These are phyloP conservation scores for Crotalus tigris DNA, from an alignment of 2,113 vertebrate genomes.

Conservation along the genomic window DNA sequence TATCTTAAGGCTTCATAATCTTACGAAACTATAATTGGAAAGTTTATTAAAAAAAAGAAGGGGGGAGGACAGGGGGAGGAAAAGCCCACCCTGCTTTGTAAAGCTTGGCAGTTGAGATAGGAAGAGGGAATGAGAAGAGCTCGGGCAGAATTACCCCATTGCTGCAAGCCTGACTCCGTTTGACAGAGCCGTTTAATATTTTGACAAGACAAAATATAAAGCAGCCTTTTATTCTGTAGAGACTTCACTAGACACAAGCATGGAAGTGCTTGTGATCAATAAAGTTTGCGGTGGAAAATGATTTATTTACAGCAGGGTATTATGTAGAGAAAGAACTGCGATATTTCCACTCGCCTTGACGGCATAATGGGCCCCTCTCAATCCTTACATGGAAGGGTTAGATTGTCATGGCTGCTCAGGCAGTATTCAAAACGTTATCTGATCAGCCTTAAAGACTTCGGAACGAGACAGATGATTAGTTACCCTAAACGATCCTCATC, in stretches of 20 bases:
- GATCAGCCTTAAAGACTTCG: constrained; percentile 93
- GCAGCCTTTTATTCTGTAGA: constrained; percentile 93
- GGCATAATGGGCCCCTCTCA: constrained; percentile 90
- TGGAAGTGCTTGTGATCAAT: constrained; percentile 97
- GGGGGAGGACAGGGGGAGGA: constrained; percentile 6
- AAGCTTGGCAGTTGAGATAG: constrained; percentile 80
- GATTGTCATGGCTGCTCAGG: constrained; percentile 89
- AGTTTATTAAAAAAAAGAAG: constrained; percentile 66
- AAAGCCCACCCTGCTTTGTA: constrained; percentile 69
- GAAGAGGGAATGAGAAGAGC: constrained; percentile 76
- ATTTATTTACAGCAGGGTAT: constrained; percentile 95
- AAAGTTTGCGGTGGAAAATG: constrained; percentile 89
- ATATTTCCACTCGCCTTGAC: constrained; percentile 86
- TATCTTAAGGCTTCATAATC: constrained; percentile 84
- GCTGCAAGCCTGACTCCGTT: constrained; percentile 81
- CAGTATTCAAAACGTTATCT: constrained; percentile 95
- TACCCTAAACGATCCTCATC: constrained; percentile 96
- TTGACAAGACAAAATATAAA: constrained; percentile 99
- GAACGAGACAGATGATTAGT: constrained; percentile 97
- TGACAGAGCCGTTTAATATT: constrained; percentile 97
- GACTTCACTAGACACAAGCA: constrained; percentile 91
- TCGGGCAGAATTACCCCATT: constrained; percentile 81
- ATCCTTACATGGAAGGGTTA: constrained; percentile 89
- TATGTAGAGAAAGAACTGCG: constrained; percentile 90
- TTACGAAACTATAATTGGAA: constrained; percentile 85